Evolutionary conservation across 2,797 vertebrate genomes (phyloP).

Genomic region (Triplophysa yarkandensis): DNA sequence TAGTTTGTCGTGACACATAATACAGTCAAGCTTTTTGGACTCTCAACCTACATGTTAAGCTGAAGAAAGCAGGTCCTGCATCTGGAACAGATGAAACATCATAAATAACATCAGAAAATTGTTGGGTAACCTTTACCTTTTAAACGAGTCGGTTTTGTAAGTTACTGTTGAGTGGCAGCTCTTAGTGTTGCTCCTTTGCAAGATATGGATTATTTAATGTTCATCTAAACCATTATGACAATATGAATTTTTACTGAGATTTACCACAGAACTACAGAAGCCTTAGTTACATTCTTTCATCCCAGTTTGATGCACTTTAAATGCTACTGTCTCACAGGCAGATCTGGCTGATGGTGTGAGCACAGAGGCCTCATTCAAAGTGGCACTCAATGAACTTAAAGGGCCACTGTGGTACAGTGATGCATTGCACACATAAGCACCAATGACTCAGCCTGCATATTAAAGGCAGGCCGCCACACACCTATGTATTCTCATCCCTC

Average conservation of each 20-base stretch:
- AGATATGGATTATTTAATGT: neutral
- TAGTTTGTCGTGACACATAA: no score
- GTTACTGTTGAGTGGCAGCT: no score
- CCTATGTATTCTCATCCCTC: constrained; percentile 55
- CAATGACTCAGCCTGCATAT: constrained; percentile 61
- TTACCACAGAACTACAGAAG: constrained; percentile 65
- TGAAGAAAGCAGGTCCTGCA: no score
- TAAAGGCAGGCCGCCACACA: constrained; percentile 50
- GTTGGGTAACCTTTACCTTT: no score
- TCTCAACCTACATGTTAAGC: no score
- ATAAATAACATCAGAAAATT: neutral
- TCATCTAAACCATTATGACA: neutral
- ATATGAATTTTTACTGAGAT: constrained; percentile 53
- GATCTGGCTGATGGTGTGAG: constrained; percentile 68
- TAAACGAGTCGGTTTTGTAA: no score
- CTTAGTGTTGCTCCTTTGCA: neutral
- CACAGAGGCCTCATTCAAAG: constrained; percentile 67
- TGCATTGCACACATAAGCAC: constrained; percentile 61
- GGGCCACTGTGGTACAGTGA: constrained; percentile 61
- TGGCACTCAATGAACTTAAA: constrained; percentile 70
- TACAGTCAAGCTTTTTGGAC: no score
- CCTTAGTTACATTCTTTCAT: constrained; percentile 46
- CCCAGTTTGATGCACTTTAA: constrained; percentile 58
- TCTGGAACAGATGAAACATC: neutral
- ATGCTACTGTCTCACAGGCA: constrained; percentile 64